A percentile compares a stretch with the other conserved stretches of the same genome.
Conservation (phyloP, 2,797 vertebrate species). For the Mareca strepera region DNA sequence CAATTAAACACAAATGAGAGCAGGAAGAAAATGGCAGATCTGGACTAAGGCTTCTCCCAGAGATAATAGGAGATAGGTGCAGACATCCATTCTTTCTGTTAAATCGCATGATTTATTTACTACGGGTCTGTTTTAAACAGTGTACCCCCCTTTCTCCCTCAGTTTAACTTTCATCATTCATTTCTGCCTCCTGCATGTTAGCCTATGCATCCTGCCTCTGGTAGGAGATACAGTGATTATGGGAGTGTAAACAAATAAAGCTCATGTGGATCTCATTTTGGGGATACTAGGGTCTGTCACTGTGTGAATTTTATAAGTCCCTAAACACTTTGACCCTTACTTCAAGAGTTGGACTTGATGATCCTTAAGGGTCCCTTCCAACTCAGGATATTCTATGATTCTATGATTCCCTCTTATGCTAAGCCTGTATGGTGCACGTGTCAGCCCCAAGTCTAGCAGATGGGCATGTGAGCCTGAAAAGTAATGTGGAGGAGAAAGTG, state of each 20-base stretch:
- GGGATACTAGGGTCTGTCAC: not conserved
- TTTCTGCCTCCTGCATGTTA: not conserved
- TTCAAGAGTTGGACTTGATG: no score
- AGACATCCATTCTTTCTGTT: not conserved
- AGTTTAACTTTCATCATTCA: not conserved
- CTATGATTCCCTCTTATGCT: not conserved
- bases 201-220: not conserved
- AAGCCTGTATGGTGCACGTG: not conserved
- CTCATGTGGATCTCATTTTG: not conserved
- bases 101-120: not conserved
- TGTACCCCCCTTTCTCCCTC: not conserved
- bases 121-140: not conserved
- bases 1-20: not conserved
- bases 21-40: not conserved
- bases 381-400: no score
- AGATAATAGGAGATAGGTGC: not conserved
- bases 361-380: no score
- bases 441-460: not conserved
- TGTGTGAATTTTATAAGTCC: not conserved
- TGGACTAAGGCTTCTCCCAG: not conserved
- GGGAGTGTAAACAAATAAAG: not conserved
- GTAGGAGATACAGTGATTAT: fast-evolving
- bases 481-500: not conserved
- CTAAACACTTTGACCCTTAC: not conserved
- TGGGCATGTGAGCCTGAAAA: not conserved